Conservation (phyloP, 1,140 invertebrate species). For the Lordiphosa mommai region DNA sequence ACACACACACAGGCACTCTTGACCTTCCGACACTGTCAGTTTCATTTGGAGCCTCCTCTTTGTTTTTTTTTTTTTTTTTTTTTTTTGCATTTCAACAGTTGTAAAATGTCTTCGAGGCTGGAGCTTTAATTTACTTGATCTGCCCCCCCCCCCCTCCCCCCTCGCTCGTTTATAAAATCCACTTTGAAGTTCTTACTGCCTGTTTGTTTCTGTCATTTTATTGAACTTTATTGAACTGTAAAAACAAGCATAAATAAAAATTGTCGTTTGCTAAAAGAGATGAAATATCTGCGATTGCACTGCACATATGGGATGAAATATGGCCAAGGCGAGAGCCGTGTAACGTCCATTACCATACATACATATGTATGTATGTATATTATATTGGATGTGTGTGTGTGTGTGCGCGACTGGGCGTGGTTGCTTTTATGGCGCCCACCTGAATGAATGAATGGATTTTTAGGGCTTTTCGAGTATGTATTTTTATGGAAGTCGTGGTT, state of each 20-base stretch:
- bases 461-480: conserved; percentile 57
- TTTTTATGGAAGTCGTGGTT: conserved; percentile 50
- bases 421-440: conserved; percentile 44
- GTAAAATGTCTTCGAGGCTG: conserved; percentile 16
- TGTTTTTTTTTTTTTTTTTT: background rate
- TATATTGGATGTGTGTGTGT: conserved; percentile 3
- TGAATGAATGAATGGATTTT: conserved; percentile 54
- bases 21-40: conserved; percentile 32
- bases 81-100: conserved; percentile 12
- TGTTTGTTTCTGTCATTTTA: conserved; percentile 47
- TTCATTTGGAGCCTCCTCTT: background rate
- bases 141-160: background rate
- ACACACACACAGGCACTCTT: background rate
- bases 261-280: conserved; percentile 13
- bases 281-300: background rate
- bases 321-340: background rate
- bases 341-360: background rate
- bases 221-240: conserved; percentile 72
- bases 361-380: background rate
- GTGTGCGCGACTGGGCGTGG: background rate
- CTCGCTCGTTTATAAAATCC: conserved; percentile 12
- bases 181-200: conserved; percentile 23
- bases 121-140: conserved; percentile 55
- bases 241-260: conserved; percentile 56
- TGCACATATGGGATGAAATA: background rate